Base-by-base conservation (phyloP, 2,797 vertebrate genomes). In the Enteromius afrohamiltoni region DNA sequence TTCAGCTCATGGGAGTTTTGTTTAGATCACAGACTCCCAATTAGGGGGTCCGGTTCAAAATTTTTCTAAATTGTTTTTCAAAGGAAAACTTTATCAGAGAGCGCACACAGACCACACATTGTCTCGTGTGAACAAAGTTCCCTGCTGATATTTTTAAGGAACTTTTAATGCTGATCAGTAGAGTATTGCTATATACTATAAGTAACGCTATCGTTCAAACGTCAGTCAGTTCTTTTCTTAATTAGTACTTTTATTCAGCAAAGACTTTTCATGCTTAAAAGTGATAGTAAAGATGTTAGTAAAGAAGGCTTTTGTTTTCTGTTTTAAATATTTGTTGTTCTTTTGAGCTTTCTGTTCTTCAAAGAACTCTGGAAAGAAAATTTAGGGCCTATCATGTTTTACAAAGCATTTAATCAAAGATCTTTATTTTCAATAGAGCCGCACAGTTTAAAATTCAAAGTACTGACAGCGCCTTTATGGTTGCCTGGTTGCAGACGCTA, bases 1-100 rank as follows among this genome's bases (percentile, higher is more conserved):
- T 80, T 62, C 29, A 49, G 68, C 69, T 74, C 40, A 37, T 14
- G 65, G 55, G 79, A 81, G 53, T 73, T 79, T 47, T 3, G 14
- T 37, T 34, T 34, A 60, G 11, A 60, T 11, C 49, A 53, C 53
- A 3, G 67, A 68, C 49, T 34, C 17, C 17, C 19, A 60, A 62
- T 81, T 60, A 80, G 10, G 37, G 37, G 67, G n/a, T 71, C 37
- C 13, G 21, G 65, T 58, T 71, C 23, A 58, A 26, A 19, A 3
- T 0, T 10, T 19, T 34, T 4, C 42, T n/a, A n/a, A 77, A 62
- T 34, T 42, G n/a, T 17, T 55, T 70, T 80, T 80, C 40, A 80
- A 71, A 80, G 67, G 37, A 70, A 71, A 64, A 45, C 23, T 19
- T 45, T 29, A 29, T 77, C 37, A 2, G n/a, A 16, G 14, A 76